Percentiles rank a stretch among this genome's conserved stretches.
phyloP scores from a whole-genome alignment of 2,888 invertebrate genomes.

The Autographa pulchrina region DNA sequence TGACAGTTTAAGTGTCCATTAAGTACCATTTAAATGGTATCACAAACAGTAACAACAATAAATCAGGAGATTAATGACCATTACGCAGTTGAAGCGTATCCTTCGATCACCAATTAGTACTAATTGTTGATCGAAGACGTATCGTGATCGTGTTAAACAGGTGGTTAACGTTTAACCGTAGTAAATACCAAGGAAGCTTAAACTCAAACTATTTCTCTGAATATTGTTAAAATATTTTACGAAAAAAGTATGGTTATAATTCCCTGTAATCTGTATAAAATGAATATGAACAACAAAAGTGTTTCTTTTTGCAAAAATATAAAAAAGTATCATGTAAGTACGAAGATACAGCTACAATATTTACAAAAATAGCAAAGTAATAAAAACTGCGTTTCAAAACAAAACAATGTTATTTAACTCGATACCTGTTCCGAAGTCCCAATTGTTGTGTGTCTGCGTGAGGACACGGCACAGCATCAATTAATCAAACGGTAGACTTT shows the following conservation, averaged over 20 bases:
- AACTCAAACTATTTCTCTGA: neutral
- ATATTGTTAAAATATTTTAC: neutral
- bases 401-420: constrained; percentile 10
- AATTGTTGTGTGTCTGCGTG: constrained; percentile 31
- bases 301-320: neutral
- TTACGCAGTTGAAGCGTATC: neutral
- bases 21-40: neutral
- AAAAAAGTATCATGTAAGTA: too few species aligned
- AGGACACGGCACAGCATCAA: constrained; percentile 62
- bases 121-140: constrained; percentile 3
- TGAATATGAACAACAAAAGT: neutral
- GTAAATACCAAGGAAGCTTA: neutral
- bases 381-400: neutral
- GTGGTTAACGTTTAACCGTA: neutral
- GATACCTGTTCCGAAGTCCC: constrained; percentile 18
- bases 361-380: neutral
- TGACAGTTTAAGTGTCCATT: neutral
- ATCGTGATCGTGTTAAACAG: constrained; percentile 1
- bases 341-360: neutral
- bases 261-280: neutral
- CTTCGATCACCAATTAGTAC: constrained; percentile 1
- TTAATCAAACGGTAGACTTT: constrained; percentile 76
- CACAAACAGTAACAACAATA: neutral
- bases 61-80: neutral
- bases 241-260: too few species aligned